Percentiles rank a stretch among this genome's conserved stretches.
These are phyloP conservation scores for Tylochromis polylepis DNA, from an alignment of 2,113 vertebrate genomes.

Conservation along the genomic window DNA sequence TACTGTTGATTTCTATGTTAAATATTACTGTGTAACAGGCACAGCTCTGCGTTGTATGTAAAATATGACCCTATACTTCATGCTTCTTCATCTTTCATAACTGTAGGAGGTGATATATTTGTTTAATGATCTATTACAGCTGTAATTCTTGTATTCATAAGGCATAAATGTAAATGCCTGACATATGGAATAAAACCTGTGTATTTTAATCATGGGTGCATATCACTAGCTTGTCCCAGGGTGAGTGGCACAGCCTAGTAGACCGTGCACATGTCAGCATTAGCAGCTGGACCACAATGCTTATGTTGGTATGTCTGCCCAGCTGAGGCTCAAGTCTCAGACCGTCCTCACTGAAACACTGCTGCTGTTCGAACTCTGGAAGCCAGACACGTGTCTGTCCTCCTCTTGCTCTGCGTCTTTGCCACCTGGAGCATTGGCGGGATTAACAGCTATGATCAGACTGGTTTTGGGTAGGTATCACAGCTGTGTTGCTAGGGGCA, in stretches of 20 bases:
- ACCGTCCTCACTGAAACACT: neutral
- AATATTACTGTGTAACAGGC: neutral
- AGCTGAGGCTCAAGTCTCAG: neutral
- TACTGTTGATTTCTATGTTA: neutral
- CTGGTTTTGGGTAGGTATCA: neutral
- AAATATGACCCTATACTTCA: neutral
- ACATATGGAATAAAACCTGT: neutral
- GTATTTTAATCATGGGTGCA: neutral
- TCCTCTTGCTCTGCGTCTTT: neutral
- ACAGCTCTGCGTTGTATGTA: neutral
- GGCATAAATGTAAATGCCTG: neutral
- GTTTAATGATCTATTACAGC: neutral
- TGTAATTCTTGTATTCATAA: neutral
- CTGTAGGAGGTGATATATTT: neutral
- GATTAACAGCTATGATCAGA: conserved; percentile 2
- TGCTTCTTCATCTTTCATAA: neutral
- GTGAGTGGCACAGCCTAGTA: neutral
- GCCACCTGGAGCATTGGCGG: neutral
- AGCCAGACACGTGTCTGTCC: neutral
- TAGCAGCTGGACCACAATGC: neutral
- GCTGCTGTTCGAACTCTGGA: neutral
- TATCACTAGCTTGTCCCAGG: neutral
- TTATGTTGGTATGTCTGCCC: neutral
- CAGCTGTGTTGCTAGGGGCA: conserved; percentile 23
- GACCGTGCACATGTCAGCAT: neutral